Evolutionary conservation across 1,140 invertebrate genomes (phyloP).

Genomic region (Pseudomyrmex pallidus): DNA sequence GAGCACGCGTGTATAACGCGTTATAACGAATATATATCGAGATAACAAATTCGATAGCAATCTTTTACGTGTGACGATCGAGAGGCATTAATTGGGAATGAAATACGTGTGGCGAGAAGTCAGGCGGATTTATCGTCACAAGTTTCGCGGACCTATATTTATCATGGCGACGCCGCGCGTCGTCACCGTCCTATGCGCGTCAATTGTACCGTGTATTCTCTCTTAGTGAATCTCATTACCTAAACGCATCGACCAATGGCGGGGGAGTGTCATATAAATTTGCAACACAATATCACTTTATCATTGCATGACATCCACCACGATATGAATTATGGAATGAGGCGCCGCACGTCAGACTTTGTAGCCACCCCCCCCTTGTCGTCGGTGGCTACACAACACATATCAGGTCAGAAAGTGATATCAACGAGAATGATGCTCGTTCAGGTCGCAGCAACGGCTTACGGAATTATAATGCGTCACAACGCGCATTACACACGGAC

Average conservation of each 20-base stretch:
- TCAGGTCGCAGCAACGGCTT: conserved; percentile 23
- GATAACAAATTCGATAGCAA: not conserved
- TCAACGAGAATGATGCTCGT: conserved; percentile 62
- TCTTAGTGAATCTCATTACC: conserved; percentile 73
- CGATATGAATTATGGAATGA: conserved; percentile 67
- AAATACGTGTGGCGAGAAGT: not conserved
- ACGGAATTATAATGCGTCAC: conserved; percentile 57
- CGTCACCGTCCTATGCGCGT: conserved; percentile 5
- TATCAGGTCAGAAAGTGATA: conserved; percentile 61
- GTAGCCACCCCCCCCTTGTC: conserved; percentile 14
- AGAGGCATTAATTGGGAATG: conserved; percentile 19
- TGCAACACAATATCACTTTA: conserved; percentile 75
- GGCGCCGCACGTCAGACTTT: conserved; percentile 43
- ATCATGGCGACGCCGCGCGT: conserved; percentile 8
- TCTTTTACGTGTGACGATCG: conserved; percentile 21
- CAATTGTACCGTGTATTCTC: conserved; percentile 55
- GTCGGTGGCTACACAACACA: conserved; percentile 27
- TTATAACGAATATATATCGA: not conserved
- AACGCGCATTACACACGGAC: not conserved
- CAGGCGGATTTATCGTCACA: conserved; percentile 24
- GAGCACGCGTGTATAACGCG: too few species aligned
- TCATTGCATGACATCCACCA: conserved; percentile 66
- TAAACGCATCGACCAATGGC: conserved; percentile 63
- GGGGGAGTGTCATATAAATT: conserved; percentile 70
- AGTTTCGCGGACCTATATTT: conserved; percentile 33